Base-by-base conservation (phyloP, 2,113 vertebrate genomes). In the Polyodon spathula region DNA sequence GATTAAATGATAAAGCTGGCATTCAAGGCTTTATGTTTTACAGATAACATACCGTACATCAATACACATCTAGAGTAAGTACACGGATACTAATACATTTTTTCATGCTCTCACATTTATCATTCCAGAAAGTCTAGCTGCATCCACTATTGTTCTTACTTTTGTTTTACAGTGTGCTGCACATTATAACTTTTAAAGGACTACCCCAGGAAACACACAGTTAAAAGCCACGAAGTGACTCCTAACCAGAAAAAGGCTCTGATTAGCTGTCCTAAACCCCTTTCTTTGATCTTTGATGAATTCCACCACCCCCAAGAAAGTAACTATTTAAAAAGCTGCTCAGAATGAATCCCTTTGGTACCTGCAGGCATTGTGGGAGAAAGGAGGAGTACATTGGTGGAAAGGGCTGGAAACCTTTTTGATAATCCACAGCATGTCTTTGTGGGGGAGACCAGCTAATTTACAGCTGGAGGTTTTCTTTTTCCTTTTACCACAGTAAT, bases 271-370 rank as follows among this genome's bases (percentile, higher is more conserved):
- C 78, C 74, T 90, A 92, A 93, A 92, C 85, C 87, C 54, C 71
- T 89, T 86, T 84, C 81, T 87, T 86, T 90, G 88, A 92, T 93
- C 81, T 89, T 84, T 74, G 74, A 78, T 84, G 77, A 84, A 88
- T 88, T 73, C 42, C 15, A 46, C 27, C 52, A 16, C 62, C 68
- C 86, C 77, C 78, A 79, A 84, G 73, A 78, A 77, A 81, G 82
- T 81, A 86, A 89, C 89, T 84, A 87, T 90, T 90, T 86, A 92
- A 92, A 92, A 91, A 86, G 84, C 75, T 84, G 79, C 71, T 81
- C 71, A 82, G 79, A 86, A 85, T 85, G 91, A 91, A 92, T 93
- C 85, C 81, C 81, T 85, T 89, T 78, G 75, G 71, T 80, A 84
- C 83, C 85, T 90, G 76, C 82, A 82, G 82, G 84, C 80, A 69